phyloP scores from a whole-genome alignment of 2,113 vertebrate species.

The Gila orcuttii region DNA sequence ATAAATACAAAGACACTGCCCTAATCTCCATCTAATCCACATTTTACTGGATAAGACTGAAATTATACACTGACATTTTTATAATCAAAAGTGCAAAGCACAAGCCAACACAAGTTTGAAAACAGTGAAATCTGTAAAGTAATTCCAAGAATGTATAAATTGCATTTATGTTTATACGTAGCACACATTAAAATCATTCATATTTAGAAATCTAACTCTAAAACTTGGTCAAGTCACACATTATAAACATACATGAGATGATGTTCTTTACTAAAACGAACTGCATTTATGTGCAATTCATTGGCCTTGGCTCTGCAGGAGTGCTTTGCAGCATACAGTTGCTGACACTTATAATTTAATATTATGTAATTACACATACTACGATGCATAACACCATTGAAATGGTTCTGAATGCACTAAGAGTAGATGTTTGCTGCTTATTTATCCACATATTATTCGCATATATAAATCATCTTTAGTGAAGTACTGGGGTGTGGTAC shows the following conservation, averaged over 20 bases:
- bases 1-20: conserved; percentile 77
- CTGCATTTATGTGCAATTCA: neutral
- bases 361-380: neutral
- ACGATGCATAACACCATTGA: neutral
- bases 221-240: neutral
- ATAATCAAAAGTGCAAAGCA: conserved; percentile 33
- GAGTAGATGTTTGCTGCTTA: neutral
- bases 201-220: neutral
- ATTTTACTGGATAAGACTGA: conserved; percentile 70
- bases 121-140: neutral
- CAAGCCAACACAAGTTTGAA: neutral
- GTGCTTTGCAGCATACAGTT: neutral
- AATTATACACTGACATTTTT: conserved; percentile 67
- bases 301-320: neutral
- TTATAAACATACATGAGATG: neutral
- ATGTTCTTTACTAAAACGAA: neutral
- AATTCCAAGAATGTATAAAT: neutral
- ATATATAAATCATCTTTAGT: conserved; percentile 5
- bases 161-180: neutral
- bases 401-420: neutral
- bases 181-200: neutral
- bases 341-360: neutral
- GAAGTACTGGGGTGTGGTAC: conserved; percentile 22
- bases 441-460: neutral
- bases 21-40: conserved; percentile 81